Conservation (phyloP, 2,113 vertebrate species). For the Hippolais icterina region DNA sequence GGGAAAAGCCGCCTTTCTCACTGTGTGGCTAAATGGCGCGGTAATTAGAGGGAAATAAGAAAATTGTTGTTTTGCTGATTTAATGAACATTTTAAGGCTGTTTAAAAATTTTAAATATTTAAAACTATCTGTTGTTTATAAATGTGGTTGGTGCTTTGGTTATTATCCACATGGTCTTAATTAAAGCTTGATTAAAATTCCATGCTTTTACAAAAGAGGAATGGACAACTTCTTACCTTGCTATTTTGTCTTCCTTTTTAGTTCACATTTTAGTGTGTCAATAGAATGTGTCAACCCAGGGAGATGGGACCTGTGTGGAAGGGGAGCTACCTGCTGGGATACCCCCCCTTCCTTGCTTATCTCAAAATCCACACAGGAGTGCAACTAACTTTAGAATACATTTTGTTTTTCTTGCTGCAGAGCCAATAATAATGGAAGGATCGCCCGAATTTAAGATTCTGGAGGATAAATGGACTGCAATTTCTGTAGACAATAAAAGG, state of each 20-base stretch:
- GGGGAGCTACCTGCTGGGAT: not conserved
- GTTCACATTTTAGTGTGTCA: not conserved
- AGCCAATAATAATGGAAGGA: conserved; percentile 94
- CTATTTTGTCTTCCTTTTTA: conserved; percentile 46
- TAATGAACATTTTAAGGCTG: conserved; percentile 78
- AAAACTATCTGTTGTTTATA: conserved; percentile 64
- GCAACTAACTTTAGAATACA: not conserved
- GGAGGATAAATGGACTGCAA: conserved; percentile 89
- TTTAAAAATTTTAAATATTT: conserved; percentile 72
- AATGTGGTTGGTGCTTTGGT: conserved; percentile 69
- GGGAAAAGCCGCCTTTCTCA: conserved; percentile 51
- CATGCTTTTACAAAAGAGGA: conserved; percentile 60
- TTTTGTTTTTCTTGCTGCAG: conserved; percentile 71
- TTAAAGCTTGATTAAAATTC: conserved; percentile 79
- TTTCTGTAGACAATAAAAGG: conserved; percentile 90
- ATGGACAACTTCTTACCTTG: conserved; percentile 47
- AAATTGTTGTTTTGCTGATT: conserved; percentile 80
- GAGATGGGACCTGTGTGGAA: not conserved
- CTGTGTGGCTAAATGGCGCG: conserved; percentile 70
- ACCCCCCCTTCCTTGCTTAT: not conserved
- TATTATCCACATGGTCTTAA: conserved; percentile 75
- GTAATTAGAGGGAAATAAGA: conserved; percentile 78
- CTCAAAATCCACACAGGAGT: not conserved
- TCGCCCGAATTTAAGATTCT: conserved; percentile 85
- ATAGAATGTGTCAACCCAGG: not conserved